A percentile compares a stretch with the other conserved stretches of the same genome.
These are phyloP conservation scores for Eupithecia vulgata DNA, from an alignment of 2,888 invertebrate species.

Conservation along the genomic window DNA sequence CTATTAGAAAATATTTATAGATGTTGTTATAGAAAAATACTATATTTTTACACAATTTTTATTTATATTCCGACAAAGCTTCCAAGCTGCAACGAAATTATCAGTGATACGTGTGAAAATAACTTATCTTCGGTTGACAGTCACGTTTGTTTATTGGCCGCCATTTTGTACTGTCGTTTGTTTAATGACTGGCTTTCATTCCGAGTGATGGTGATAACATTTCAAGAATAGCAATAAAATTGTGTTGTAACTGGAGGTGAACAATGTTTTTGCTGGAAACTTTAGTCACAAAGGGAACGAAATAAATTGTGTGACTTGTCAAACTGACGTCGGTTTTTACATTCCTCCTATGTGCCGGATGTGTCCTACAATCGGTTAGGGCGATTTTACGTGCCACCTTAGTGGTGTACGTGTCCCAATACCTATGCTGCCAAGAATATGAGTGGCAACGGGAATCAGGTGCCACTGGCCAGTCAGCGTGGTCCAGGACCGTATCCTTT, in stretches of 20 bases:
- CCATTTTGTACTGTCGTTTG: slow-evolving; percentile 85
- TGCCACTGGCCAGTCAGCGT: slow-evolving; percentile 85
- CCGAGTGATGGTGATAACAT: slow-evolving; percentile 74
- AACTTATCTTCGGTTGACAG: slow-evolving; percentile 68
- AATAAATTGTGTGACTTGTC: slow-evolving; percentile 78
- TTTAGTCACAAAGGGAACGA: slow-evolving; percentile 69
- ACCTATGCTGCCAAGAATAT: slow-evolving; percentile 85
- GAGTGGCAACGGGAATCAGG: slow-evolving; percentile 87
- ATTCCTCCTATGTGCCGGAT: slow-evolving; percentile 80
- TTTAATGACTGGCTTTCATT: slow-evolving; percentile 80
- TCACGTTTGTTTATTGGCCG: slow-evolving; percentile 84
- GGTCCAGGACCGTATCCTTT: slow-evolving; percentile 86
- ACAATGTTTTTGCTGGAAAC: slow-evolving; percentile 81
- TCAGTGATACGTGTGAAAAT: slow-evolving; percentile 44
- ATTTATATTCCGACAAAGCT: slow-evolving; percentile 64
- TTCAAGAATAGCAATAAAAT: slow-evolving; percentile 66
- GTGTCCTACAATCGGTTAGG: slow-evolving; percentile 83
- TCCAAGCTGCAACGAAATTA: slow-evolving; percentile 43
- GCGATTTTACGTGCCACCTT: slow-evolving; percentile 85
- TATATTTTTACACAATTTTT: slow-evolving; percentile 75
- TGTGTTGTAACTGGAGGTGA: slow-evolving; percentile 73
- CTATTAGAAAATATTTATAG: slow-evolving; percentile 72
- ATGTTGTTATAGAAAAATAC: slow-evolving; percentile 66
- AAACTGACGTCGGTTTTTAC: slow-evolving; percentile 74
- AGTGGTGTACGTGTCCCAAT: slow-evolving; percentile 84